Evolutionary conservation across 2,888 invertebrate genomes (phyloP), one percentile per base, ranked within the genome.

Genomic region (Orgyia antiqua): DNA sequence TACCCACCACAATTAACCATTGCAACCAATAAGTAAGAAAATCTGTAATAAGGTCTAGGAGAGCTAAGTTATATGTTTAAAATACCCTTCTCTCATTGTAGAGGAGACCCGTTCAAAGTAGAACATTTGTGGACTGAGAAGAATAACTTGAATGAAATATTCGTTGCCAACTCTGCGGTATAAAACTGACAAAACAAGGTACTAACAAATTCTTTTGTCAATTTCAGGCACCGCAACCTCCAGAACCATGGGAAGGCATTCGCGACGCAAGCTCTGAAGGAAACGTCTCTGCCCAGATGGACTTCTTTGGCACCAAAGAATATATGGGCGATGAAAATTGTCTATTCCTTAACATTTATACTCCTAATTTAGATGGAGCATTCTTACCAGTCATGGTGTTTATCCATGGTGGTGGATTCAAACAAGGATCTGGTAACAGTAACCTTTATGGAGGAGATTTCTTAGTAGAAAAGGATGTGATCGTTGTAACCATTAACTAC

Each of bases 291-390:
- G 88, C 90, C 0, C 92, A 92, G 64, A 55, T 87, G 0, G 87
- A 88, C 36, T 51, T 58, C 0, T 51, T 77, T 8, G 48, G 65
- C n/a, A 52, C 71, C 33, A 79, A 86, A 27, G 51, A 70, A 2
- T 83, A 83, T 36, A 53, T 70, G 0, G 91, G 91, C 0, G 78
- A 70, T 29, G 92, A 93, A 48, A 92, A 92, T 65, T 93, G 92
- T 48, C 82, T 93, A 0, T 91, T 90, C 59, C 73, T 93, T 2
- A 93, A 92, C 59, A 87, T 92, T 0, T 91, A 89, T 68, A 88
- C 89, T 0, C 90, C 92, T 0, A 87, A 80, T 41, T 62, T 91
- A 26, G 84, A 87, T 26, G 70, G 73, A 0, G 71, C 68, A 1
- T 73, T 77, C 52, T 68, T 82, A 0, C 89, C 89, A 0, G 89